Conservation (phyloP, 2,888 invertebrate species). For the Cryptocephalus primarius region DNA sequence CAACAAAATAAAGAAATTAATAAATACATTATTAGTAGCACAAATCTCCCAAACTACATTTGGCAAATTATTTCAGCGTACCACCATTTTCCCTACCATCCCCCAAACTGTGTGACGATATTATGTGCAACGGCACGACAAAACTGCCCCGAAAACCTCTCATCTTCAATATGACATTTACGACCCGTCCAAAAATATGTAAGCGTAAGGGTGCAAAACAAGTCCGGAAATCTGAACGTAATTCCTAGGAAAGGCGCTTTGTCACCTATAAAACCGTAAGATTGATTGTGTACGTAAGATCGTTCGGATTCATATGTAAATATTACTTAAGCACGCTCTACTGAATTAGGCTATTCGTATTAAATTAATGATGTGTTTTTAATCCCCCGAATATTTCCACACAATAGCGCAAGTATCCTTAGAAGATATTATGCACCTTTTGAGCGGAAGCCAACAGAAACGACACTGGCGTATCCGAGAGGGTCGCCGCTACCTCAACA, state of each 20-base stretch:
- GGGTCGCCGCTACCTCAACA: too few relatives aligned
- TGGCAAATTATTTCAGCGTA: too few relatives aligned
- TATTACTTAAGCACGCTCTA: slow-evolving; percentile 18
- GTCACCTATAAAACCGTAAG: slow-evolving; percentile 4
- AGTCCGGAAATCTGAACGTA: not conserved
- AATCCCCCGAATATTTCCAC: slow-evolving; percentile 13
- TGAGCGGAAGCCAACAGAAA: slow-evolving; percentile 10
- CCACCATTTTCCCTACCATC: too few relatives aligned
- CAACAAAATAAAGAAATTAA: too few relatives aligned
- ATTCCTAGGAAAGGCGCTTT: slow-evolving; percentile 1
- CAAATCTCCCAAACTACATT: too few relatives aligned
- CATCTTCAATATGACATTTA: too few relatives aligned
- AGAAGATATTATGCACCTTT: slow-evolving; percentile 15
- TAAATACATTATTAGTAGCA: too few relatives aligned
- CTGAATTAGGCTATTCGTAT: slow-evolving; percentile 18
- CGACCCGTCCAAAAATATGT: too few relatives aligned
- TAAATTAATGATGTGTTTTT: slow-evolving; percentile 21
- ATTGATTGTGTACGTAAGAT: slow-evolving; percentile 9
- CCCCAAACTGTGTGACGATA: too few relatives aligned
- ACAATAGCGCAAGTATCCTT: slow-evolving; percentile 13
- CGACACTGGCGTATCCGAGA: slow-evolving; percentile 1
- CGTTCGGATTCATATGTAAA: slow-evolving; percentile 23
- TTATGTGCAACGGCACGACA: too few relatives aligned
- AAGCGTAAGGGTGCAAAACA: not conserved
- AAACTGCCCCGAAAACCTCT: too few relatives aligned